Evolutionary conservation across 1,140 invertebrate species (phyloP), one percentile per base, ranked within the genome.

Genomic region (Sesamia nonagrioides): DNA sequence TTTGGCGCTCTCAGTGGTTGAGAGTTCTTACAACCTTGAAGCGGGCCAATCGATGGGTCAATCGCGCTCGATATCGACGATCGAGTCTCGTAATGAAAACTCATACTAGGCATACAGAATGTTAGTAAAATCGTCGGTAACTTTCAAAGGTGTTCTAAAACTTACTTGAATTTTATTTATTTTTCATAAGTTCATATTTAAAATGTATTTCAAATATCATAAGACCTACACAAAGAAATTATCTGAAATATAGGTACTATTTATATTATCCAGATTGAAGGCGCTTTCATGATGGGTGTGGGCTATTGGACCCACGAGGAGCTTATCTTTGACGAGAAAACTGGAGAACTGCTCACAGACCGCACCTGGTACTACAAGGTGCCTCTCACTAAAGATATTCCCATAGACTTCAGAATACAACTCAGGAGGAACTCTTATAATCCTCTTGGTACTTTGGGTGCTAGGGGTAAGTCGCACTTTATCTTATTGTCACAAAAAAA

Each of bases 241-340:
- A 2, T 40, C 40, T 0, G 7, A 50, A n/a, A 8, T 8, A 50
- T 21, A 27, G 27, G n/a, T n/a, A n/a, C n/a, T 61, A 9, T 77
- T 74, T 69, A 48, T 37, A 21, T 61, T 71, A 2, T 21, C 9
- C 45, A 86, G 85, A 82, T 94, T 1, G 97, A 98, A 95, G 98
- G 97, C 8, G 97, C 97, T 1, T 97, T 97, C 86, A 95, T 98
- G 8, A 98, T 98, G 98, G 98, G 97, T 6, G 81, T 98, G 6
- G 98, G 98, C 11, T 97, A 97, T 86, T 98, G 96, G 96, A 96
- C 97, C 1, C 95, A 92, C 3, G 98, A 98, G 90, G 95, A 97
- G 78, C 89, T 97, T 37, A 95, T 96, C 1, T 96, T 96, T 81
- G 95, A 97, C 86, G 89, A 95, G 6, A 85, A 96, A 45, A 97